Conservation (phyloP, 1,140 invertebrate species). For the Acyrthosiphon pisum region DNA sequence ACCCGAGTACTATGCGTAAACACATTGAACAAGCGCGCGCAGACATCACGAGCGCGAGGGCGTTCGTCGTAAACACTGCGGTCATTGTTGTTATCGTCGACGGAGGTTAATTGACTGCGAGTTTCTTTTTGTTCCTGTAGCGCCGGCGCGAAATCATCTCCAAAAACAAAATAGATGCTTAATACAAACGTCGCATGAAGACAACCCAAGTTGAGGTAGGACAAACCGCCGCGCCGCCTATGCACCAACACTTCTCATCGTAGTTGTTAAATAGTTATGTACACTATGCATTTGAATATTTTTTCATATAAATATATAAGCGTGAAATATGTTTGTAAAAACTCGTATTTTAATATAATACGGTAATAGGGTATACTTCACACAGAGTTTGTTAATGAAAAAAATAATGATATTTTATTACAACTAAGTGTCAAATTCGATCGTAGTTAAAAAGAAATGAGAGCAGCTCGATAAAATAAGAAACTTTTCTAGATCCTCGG, state of each 20-base stretch:
- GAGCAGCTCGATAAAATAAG: not conserved
- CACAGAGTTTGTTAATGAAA: not conserved
- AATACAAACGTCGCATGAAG: not conserved
- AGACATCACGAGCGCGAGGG: not conserved
- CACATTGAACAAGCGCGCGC: not conserved
- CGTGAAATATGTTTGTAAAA: not conserved
- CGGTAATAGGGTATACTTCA: not conserved
- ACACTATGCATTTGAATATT: not conserved
- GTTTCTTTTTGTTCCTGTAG: not conserved
- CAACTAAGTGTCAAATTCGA: not conserved
- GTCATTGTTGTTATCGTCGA: constrained; percentile 5
- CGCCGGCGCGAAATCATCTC: not conserved
- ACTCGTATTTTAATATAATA: not conserved
- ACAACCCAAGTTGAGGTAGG: constrained; percentile 1
- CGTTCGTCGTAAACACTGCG: not conserved
- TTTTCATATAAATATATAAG: not conserved
- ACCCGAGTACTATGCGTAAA: not conserved
- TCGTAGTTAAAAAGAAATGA: too few relatives aligned
- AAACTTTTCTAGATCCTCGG: not conserved
- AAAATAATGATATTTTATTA: not conserved
- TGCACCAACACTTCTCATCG: not conserved
- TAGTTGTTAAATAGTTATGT: not conserved
- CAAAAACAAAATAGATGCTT: not conserved
- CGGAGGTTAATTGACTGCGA: not conserved
- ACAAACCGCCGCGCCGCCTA: not conserved